Evolutionary conservation across 2,797 vertebrate species (phyloP).

Genomic region (Lindbergichthys nudifrons): DNA sequence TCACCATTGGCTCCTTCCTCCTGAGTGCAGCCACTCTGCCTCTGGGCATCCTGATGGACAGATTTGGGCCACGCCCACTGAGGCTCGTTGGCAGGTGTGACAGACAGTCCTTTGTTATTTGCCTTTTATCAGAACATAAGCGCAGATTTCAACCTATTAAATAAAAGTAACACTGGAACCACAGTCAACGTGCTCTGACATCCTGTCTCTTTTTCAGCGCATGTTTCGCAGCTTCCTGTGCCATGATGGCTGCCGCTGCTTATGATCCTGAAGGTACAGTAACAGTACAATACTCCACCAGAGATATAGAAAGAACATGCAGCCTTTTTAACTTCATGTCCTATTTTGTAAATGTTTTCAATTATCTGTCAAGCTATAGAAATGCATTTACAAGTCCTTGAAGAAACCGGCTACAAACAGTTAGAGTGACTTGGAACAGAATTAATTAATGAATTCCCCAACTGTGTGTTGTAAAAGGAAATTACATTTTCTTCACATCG

Average conservation of each 20-base stretch:
- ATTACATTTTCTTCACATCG: background rate
- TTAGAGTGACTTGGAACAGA: slow-evolving; percentile 12
- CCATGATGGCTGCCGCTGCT: slow-evolving; percentile 86
- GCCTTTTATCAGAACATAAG: background rate
- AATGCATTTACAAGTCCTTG: too few relatives aligned
- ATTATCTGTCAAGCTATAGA: background rate
- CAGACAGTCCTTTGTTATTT: background rate
- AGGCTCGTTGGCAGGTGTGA: slow-evolving; percentile 89
- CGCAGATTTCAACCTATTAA: background rate
- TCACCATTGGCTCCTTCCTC: slow-evolving; percentile 91
- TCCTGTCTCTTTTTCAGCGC: slow-evolving; percentile 74
- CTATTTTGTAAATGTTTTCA: background rate
- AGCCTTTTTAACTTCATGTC: background rate
- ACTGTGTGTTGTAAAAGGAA: background rate
- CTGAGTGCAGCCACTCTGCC: slow-evolving; percentile 89
- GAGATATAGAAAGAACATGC: background rate
- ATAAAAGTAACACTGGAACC: background rate
- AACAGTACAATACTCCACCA: background rate
- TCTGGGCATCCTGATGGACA: slow-evolving; percentile 84
- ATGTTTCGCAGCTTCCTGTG: slow-evolving; percentile 88
- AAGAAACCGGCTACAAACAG: background rate
- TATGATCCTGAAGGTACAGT: slow-evolving; percentile 84
- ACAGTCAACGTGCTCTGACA: background rate
- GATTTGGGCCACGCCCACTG: slow-evolving; percentile 87
- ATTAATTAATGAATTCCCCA: background rate